phyloP scores from a whole-genome alignment of 2,888 invertebrate species.

The Pemphredon lugubris region DNA sequence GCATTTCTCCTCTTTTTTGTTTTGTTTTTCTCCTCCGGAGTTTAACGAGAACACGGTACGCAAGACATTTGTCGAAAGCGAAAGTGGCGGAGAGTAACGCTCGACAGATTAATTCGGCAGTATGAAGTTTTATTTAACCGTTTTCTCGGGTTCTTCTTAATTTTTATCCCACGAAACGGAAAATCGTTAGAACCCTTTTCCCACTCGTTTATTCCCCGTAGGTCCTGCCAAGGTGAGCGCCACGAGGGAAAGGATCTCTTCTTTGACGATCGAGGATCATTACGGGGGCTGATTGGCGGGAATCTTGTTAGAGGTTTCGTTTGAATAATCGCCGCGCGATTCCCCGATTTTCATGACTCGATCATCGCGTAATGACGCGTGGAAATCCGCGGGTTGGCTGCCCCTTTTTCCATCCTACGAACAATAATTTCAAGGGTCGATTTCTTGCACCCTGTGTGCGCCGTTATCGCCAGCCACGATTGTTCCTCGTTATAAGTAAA shows the following conservation, averaged over 20 bases:
- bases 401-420: slow-evolving; percentile 36
- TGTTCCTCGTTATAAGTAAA: slow-evolving; percentile 76
- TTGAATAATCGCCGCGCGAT: slow-evolving; percentile 78
- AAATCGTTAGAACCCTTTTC: slow-evolving; percentile 42
- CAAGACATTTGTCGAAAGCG: too few species aligned
- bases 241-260: slow-evolving; percentile 42
- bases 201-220: slow-evolving; percentile 44
- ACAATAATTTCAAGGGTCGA: slow-evolving; percentile 62
- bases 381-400: slow-evolving; percentile 64
- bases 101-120: too few species aligned
- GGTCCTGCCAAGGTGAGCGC: slow-evolving; percentile 39
- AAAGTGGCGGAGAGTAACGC: too few species aligned
- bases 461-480: slow-evolving; percentile 53
- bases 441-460: slow-evolving; percentile 48
- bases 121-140: too few species aligned
- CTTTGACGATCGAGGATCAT: slow-evolving; percentile 69
- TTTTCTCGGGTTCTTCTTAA: slow-evolving; percentile 1
- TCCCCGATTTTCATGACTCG: slow-evolving; percentile 78
- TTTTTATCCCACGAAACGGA: slow-evolving; percentile 33
- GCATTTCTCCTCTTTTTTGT: slow-evolving; percentile 26
- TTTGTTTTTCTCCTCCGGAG: slow-evolving; percentile 23
- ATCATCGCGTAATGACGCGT: slow-evolving; percentile 79
- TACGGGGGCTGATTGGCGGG: slow-evolving; percentile 76
- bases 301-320: slow-evolving; percentile 79
- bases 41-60: too few species aligned